Percentiles rank a stretch among this genome's conserved stretches.
Conservation (phyloP, 2,797 vertebrate genomes). For the Premnoplex brunnescens region DNA sequence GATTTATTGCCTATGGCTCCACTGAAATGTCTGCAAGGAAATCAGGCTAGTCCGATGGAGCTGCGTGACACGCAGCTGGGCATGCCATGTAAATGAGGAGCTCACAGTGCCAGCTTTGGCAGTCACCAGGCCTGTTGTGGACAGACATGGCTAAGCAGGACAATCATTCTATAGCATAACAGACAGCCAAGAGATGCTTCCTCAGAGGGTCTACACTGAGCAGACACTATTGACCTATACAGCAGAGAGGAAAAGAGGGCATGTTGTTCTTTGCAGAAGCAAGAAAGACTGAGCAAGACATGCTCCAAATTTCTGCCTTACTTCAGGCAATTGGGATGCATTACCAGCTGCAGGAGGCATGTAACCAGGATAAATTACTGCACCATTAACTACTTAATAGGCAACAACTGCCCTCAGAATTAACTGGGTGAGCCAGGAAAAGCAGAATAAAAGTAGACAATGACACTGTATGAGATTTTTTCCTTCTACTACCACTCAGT, state of each 20-base stretch:
- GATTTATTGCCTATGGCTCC: neutral
- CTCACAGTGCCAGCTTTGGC: neutral
- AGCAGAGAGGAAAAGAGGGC: neutral
- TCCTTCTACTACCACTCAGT: neutral
- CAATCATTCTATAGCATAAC: neutral
- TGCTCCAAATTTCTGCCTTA: neutral
- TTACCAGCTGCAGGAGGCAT: neutral
- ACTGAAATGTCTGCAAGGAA: neutral
- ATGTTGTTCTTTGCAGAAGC: neutral
- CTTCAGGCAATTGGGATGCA: neutral
- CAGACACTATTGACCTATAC: neutral
- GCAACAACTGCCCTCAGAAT: conserved; percentile 12
- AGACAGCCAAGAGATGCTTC: neutral
- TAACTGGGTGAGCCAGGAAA: neutral
- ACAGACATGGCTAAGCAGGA: neutral
- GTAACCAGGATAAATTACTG: conserved; percentile 11
- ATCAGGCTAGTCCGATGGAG: neutral
- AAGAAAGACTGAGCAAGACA: neutral
- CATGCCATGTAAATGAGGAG: neutral
- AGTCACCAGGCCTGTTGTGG: neutral
- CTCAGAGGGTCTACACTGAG: neutral
- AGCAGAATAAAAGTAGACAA: neutral
- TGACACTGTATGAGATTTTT: neutral
- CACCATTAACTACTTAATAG: neutral
- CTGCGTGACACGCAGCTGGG: neutral